Conservation (phyloP, 2,113 vertebrate species). For the Oncorhynchus tshawytscha region DNA sequence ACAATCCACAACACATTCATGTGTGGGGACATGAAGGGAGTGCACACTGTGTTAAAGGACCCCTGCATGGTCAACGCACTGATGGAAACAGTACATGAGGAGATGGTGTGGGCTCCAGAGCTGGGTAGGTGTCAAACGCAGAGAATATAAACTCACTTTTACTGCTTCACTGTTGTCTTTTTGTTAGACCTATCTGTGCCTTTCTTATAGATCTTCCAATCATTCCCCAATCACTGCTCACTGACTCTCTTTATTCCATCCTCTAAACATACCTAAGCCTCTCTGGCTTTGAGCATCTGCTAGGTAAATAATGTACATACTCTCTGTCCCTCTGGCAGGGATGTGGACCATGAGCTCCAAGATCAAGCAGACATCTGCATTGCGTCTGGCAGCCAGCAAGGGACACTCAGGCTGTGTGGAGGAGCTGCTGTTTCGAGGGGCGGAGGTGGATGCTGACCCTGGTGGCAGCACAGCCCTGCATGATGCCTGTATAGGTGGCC, state of each 20-base stretch:
- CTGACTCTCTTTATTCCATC: neutral
- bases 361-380: constrained; percentile 79
- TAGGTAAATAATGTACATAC: neutral
- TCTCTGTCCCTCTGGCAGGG: constrained; percentile 62
- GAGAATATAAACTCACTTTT: neutral
- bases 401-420: constrained; percentile 82
- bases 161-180: neutral
- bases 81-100: constrained; percentile 86
- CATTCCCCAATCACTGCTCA: neutral
- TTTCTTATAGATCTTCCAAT: neutral
- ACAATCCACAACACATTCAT: constrained; percentile 85
- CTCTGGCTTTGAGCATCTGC: neutral
- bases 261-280: neutral
- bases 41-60: constrained; percentile 82
- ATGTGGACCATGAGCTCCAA: constrained; percentile 89
- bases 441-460: constrained; percentile 76
- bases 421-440: constrained; percentile 82
- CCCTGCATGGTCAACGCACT: constrained; percentile 78
- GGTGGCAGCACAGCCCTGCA: constrained; percentile 85
- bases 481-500: constrained; percentile 77
- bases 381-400: constrained; percentile 75
- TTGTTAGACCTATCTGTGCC: neutral
- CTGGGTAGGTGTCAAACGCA: constrained; percentile 75
- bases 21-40: constrained; percentile 79
- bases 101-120: constrained; percentile 88